Percentiles rank a stretch among this genome's conserved stretches.
Evolutionary conservation across 1,140 invertebrate genomes (phyloP).

Genomic region (Eulimnadia texana): DNA sequence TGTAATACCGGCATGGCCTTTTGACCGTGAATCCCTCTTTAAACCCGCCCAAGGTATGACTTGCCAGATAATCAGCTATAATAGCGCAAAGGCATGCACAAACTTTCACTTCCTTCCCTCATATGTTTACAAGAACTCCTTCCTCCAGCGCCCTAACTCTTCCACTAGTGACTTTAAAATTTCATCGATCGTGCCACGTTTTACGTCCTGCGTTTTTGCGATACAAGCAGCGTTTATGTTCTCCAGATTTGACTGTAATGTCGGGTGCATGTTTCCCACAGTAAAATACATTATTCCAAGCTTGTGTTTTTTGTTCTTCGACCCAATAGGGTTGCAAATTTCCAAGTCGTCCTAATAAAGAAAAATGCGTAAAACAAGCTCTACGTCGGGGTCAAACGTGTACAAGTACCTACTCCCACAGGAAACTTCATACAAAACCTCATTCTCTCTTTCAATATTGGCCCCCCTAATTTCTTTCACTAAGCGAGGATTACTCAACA

Average conservation of each 20-base stretch:
- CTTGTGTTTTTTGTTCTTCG: not conserved
- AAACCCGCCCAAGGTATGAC: not conserved
- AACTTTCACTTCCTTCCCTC: not conserved
- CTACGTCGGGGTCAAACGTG: not conserved
- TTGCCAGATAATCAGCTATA: not conserved
- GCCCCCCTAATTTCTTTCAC: not conserved
- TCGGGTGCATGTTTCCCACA: not conserved
- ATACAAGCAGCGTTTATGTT: not conserved
- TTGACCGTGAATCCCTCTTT: not conserved
- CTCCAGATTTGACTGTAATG: too few species aligned
- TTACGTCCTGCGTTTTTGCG: not conserved
- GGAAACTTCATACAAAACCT: not conserved
- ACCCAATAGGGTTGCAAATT: conserved; percentile 1
- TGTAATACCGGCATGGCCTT: not conserved
- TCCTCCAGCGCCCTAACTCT: not conserved
- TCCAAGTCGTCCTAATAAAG: conserved; percentile 8
- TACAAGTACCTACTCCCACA: not conserved
- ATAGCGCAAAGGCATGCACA: not conserved
- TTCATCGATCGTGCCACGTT: not conserved
- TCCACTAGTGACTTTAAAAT: not conserved
- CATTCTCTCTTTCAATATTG: not conserved
- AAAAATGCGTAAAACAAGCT: not conserved
- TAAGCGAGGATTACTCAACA: not conserved
- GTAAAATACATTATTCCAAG: conserved; percentile 3
- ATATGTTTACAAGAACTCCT: not conserved